Percentiles rank a stretch among this genome's conserved stretches.
phyloP scores from a whole-genome alignment of 2,888 invertebrate species.

The Odontothrips loti region DNA sequence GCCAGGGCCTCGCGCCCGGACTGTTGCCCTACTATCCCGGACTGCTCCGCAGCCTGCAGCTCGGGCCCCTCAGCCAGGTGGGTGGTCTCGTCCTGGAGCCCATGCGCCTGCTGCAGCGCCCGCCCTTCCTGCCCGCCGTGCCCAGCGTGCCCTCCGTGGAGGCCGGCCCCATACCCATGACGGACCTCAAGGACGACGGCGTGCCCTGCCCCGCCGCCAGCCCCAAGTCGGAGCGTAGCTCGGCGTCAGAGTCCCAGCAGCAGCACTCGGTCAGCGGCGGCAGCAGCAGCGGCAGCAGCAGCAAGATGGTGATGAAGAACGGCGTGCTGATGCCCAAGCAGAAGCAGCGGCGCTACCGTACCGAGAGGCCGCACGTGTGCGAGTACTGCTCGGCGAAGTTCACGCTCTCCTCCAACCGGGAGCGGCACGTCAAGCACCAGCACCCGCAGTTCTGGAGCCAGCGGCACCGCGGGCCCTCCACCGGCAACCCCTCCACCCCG shows the following conservation, averaged over 20 bases:
- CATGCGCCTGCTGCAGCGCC: conserved; percentile 18
- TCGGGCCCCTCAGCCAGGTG: background rate
- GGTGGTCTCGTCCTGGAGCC: conserved; percentile 5
- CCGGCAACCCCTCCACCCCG: conserved; percentile 43
- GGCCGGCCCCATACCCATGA: conserved; percentile 30
- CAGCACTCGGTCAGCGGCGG: background rate
- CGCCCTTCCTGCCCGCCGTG: background rate
- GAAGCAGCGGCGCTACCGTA: conserved; percentile 82
- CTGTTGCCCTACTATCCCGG: conserved; percentile 32
- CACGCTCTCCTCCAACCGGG: conserved; percentile 90
- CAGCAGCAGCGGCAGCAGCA: conserved; percentile 34
- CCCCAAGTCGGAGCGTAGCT: conserved; percentile 27
- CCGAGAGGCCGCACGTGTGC: conserved; percentile 86
- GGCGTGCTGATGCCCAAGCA: conserved; percentile 88
- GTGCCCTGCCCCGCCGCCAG: conserved; percentile 5
- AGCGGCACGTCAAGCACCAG: conserved; percentile 88
- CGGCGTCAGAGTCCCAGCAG: background rate
- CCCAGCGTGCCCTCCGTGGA: background rate
- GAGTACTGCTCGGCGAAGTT: conserved; percentile 87
- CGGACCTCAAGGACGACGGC: conserved; percentile 26
- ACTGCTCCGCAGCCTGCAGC: conserved; percentile 11
- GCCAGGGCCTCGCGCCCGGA: conserved; percentile 27
- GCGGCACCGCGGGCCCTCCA: conserved; percentile 38
- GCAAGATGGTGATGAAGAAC: conserved; percentile 84
- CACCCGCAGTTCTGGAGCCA: conserved; percentile 88